Percentiles rank a stretch among this genome's conserved stretches.
phyloP scores from a whole-genome alignment of 92 coral and sea anemone species.

The Ricordea florida region DNA sequence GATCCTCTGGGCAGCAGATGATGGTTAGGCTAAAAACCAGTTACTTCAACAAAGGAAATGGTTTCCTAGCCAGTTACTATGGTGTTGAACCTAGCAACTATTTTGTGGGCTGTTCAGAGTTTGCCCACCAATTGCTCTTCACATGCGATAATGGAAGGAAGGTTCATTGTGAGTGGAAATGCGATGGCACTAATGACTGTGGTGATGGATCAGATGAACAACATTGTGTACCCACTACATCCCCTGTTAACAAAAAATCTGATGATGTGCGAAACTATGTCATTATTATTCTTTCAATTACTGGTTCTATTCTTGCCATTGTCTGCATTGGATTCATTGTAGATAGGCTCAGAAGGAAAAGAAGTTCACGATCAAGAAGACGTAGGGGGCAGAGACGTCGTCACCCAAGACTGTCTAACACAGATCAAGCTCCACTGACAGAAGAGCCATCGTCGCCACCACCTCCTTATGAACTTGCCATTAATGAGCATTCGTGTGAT shows the following conservation, averaged over 20 bases:
- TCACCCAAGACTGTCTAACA: constrained; percentile 44
- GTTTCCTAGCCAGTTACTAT: constrained; percentile 76
- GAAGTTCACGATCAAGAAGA: constrained; percentile 64
- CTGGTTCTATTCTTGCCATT: constrained; percentile 74
- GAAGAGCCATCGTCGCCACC: constrained; percentile 80
- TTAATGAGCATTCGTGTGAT: background rate
- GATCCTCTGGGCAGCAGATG: constrained; percentile 63
- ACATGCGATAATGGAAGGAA: constrained; percentile 64
- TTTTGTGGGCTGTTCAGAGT: constrained; percentile 59
- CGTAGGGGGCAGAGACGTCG: constrained; percentile 67
- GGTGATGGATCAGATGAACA: constrained; percentile 82
- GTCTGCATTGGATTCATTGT: constrained; percentile 72
- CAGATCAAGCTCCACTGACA: constrained; percentile 52
- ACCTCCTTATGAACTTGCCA: constrained; percentile 66
- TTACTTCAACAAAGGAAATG: constrained; percentile 31
- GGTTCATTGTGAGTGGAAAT: constrained; percentile 79
- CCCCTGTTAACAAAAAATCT: constrained; percentile 7
- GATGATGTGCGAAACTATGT: constrained; percentile 70
- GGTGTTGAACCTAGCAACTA: constrained; percentile 70
- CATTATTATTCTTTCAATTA: constrained; percentile 72
- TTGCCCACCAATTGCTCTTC: constrained; percentile 57
- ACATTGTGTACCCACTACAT: constrained; percentile 23
- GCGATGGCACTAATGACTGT: constrained; percentile 85
- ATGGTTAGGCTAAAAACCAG: constrained; percentile 55
- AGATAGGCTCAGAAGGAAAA: constrained; percentile 71